Percentiles rank a stretch among this genome's conserved stretches.
Evolutionary conservation across 2,113 vertebrate genomes (phyloP).

Genomic region (Centropristis striata): DNA sequence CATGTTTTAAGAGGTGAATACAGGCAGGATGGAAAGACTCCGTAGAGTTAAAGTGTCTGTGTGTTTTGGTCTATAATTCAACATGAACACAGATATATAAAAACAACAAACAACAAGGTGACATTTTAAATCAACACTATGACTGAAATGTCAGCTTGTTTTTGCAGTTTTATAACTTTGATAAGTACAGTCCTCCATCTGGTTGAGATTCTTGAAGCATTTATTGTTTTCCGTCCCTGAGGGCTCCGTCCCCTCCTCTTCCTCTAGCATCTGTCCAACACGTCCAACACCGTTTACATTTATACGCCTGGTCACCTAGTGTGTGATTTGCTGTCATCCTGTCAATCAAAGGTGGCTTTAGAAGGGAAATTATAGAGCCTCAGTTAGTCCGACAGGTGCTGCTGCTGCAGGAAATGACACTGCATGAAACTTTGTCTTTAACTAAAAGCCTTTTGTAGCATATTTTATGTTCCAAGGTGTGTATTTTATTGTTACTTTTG

Average conservation of each 20-base stretch:
- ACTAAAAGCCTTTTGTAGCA: no score
- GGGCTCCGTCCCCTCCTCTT: constrained; percentile 43
- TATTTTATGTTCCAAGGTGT: no score
- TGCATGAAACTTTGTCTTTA: no score
- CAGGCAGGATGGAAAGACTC: no score
- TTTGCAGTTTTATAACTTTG: constrained; percentile 42
- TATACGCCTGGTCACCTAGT: constrained; percentile 70
- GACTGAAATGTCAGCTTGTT: constrained; percentile 48
- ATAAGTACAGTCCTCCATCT: constrained; percentile 55
- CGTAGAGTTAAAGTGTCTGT: no score
- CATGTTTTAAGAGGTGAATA: no score
- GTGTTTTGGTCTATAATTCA: constrained; percentile 20
- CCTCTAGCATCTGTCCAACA: constrained; percentile 67
- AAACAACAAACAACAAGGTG: constrained; percentile 35
- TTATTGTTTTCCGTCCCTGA: constrained; percentile 58
- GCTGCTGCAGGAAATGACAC: background rate
- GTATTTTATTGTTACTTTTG: no score
- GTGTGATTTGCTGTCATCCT: constrained; percentile 68
- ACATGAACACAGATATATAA: constrained; percentile 22
- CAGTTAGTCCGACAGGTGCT: constrained; percentile 54
- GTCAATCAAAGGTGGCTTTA: constrained; percentile 64
- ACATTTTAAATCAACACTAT: constrained; percentile 56
- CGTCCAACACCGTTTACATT: constrained; percentile 59
- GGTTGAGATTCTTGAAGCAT: constrained; percentile 56
- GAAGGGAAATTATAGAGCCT: constrained; percentile 52